These are phyloP conservation scores for Caenorhabditis becei DNA, from an alignment of 2,888 invertebrate genomes.

Conservation along the genomic window DNA sequence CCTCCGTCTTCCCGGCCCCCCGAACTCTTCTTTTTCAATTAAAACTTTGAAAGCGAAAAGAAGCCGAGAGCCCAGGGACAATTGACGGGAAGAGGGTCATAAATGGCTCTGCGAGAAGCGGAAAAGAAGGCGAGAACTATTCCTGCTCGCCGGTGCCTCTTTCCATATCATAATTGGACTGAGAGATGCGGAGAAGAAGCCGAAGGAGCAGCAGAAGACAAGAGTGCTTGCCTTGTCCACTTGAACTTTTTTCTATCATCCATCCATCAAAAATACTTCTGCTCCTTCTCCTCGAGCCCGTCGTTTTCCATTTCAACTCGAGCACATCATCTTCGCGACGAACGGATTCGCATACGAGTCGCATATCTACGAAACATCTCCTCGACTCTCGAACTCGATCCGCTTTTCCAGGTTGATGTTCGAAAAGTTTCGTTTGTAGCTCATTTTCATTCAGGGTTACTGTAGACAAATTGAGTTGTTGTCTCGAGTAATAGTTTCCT, in stretches of 20 bases:
- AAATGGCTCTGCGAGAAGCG: background rate
- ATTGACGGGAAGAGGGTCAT: constrained; percentile 8
- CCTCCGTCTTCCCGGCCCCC: background rate
- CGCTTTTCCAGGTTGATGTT: too few species aligned
- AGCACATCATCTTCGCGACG: background rate
- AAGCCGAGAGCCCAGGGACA: background rate
- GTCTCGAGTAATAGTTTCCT: too few species aligned
- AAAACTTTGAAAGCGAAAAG: background rate
- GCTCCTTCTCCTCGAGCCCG: background rate
- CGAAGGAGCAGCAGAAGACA: constrained; percentile 4
- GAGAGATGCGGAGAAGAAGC: constrained; percentile 15
- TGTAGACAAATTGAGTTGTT: too few species aligned
- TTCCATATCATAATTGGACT: constrained; percentile 39
- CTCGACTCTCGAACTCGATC: too few species aligned
- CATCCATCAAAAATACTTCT: constrained; percentile 19
- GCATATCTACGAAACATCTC: too few species aligned
- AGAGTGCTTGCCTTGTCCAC: constrained; percentile 22
- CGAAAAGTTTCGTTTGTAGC: too few species aligned
- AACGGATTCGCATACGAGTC: background rate
- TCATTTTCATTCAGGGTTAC: too few species aligned
- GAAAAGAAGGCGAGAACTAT: background rate
- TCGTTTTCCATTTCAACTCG: constrained; percentile 4
- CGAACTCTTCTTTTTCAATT: constrained; percentile 2
- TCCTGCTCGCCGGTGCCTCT: background rate
- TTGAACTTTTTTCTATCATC: constrained; percentile 41